Evolutionary conservation across 2,888 invertebrate genomes (phyloP).

Genomic region (Drosophila rellima): DNA sequence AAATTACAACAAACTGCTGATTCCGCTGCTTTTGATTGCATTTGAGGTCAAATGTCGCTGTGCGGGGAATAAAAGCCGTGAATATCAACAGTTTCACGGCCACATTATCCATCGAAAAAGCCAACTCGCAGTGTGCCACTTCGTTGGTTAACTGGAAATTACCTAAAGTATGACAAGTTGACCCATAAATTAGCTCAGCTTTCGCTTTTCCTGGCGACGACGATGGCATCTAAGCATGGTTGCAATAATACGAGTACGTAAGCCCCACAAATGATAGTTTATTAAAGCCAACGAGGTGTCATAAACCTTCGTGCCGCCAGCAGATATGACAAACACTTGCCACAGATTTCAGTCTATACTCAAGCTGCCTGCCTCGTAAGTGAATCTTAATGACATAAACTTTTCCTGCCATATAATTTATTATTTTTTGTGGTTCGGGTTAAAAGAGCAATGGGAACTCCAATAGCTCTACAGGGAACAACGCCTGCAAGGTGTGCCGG

Average conservation of each 20-base stretch:
- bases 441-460: conserved; percentile 19
- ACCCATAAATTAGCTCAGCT: conserved; percentile 35
- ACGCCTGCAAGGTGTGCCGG: conserved; percentile 1
- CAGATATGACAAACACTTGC: conserved; percentile 24
- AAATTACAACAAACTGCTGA: conserved; percentile 37
- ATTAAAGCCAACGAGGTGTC: conserved; percentile 33
- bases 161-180: conserved; percentile 53
- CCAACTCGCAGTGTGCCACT: conserved; percentile 10
- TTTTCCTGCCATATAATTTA: conserved; percentile 19
- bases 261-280: conserved; percentile 16
- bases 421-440: conserved; percentile 1
- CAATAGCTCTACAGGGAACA: conserved; percentile 39
- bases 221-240: conserved; percentile 16
- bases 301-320: conserved; percentile 14
- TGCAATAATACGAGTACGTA: background rate
- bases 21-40: conserved; percentile 46
- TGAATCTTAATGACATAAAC: conserved; percentile 52
- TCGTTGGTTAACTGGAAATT: conserved; percentile 36
- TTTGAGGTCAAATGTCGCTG: conserved; percentile 33
- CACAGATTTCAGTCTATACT: conserved; percentile 7
- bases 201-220: background rate
- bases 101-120: conserved; percentile 29
- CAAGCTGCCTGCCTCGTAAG: conserved; percentile 29
- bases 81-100: conserved; percentile 28
- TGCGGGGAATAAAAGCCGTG: conserved; percentile 20